Base-by-base conservation (phyloP, 1,140 invertebrate genomes). In the Bombus confusus region DNA sequence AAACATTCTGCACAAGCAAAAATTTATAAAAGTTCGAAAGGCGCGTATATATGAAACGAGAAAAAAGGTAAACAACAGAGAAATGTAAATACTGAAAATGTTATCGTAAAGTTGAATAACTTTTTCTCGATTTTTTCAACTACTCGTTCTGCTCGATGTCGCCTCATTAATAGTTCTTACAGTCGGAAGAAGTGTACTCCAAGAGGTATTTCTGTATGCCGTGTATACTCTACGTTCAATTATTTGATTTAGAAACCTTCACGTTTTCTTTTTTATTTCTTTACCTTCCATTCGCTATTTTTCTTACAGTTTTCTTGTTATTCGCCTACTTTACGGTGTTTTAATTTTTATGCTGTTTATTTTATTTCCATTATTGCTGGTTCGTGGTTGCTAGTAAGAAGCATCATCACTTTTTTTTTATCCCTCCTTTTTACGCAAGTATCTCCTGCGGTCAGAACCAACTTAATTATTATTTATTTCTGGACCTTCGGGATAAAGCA, bases 391-490 rank as follows among this genome's bases (percentile, higher is more conserved):
- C 25, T 10, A 64, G 39, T 41, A 64, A 64, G 9, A 25, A 41
- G 37, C 41, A 31, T 77, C 41, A 15, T 47, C 43, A 31, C 52
- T 10, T 13, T 31, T 43, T 76, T 64, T 25, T 59, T 15, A 12
- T 41, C 1, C 28, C 10, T 13, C 15, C 8, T 22, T 22, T 25
- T 28, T 37, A 57, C 10, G 18, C 75, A 4, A 59, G 9, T 8
- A n/a, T 2, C 52, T 22, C 0, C 9, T 5, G 41, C 4, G 12
- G 18, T 6, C 13, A 10, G 41, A 57, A 74, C 9, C n/a, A 25
- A 52, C 34, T 68, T 79, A 80, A 69, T 52, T n/a, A n/a, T n/a
- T n/a, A 25, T 80, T 80, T 69, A 52, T 37, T 52, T 10, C 28
- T 15, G 18, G 28, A 18, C 25, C 25, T n/a, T 39, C 18, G 64